Percentiles rank a stretch among this genome's conserved stretches.
Conservation (phyloP, 2,797 vertebrate species). For the Enteromius unitaeniatus region DNA sequence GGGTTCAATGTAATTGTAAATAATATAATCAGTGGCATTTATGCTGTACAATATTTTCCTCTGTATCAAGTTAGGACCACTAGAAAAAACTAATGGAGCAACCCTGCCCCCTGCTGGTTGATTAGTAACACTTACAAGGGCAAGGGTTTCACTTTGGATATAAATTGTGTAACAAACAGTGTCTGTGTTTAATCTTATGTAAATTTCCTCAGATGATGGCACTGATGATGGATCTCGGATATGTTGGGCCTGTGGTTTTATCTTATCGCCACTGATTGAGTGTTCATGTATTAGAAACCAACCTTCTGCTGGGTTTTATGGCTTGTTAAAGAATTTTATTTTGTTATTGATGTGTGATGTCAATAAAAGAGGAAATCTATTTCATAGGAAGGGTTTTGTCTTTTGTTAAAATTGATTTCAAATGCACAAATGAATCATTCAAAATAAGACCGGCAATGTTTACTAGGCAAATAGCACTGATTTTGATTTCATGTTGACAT, state of each 20-base stretch:
- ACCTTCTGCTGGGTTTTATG: background rate
- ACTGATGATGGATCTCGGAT: background rate
- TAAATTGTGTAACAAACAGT: background rate
- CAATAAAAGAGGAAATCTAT: background rate
- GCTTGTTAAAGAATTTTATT: background rate
- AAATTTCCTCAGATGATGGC: background rate
- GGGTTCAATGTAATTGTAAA: background rate
- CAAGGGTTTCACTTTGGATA: background rate
- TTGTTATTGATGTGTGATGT: background rate
- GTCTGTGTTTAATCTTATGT: background rate
- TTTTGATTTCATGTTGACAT: background rate
- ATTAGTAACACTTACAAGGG: background rate
- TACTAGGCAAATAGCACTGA: background rate
- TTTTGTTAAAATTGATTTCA: background rate
- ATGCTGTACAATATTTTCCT: background rate
- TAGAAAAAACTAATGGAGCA: slow-evolving; percentile 30
- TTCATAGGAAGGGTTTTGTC: background rate
- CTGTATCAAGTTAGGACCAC: background rate
- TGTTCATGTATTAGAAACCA: background rate
- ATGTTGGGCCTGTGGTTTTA: background rate
- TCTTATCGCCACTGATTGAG: background rate
- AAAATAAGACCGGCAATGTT: background rate
- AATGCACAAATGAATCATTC: background rate
- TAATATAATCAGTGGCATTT: background rate
- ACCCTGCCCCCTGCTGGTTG: slow-evolving; percentile 50